Evolutionary conservation across 2,888 invertebrate genomes (phyloP).

Genomic region (Nomada flava): DNA sequence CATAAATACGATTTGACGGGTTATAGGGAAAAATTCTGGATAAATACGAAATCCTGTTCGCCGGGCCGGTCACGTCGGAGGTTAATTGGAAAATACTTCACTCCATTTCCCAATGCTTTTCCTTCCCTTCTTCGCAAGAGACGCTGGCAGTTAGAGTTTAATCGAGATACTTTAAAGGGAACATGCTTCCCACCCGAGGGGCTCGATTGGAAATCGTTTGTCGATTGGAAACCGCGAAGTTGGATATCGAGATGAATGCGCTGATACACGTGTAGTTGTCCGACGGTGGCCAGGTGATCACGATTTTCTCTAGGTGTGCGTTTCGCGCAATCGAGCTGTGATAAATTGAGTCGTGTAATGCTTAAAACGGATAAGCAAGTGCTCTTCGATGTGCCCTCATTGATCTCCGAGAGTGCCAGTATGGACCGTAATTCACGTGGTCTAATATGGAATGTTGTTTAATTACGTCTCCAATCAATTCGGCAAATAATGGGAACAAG

Average conservation of each 20-base stretch:
- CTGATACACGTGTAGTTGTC: neutral
- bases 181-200: neutral
- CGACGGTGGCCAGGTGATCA: conserved; percentile 1
- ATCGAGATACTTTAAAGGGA: neutral
- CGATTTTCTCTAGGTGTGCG: neutral
- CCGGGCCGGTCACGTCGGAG: neutral
- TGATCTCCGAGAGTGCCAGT: too few species aligned
- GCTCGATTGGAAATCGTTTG: neutral
- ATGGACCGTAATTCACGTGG: too few species aligned
- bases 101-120: neutral
- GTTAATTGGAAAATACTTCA: neutral
- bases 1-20: conserved; percentile 31
- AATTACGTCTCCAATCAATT: too few species aligned
- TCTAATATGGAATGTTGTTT: too few species aligned
- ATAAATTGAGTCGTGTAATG: neutral
- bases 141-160: neutral
- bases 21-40: neutral
- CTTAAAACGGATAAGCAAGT: neutral
- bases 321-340: neutral
- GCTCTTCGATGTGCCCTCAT: too few species aligned
- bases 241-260: neutral
- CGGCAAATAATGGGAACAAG: too few species aligned
- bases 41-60: neutral
- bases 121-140: neutral
- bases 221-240: neutral